phyloP scores from a whole-genome alignment of 2,113 vertebrate species.

The Phoxinus phoxinus region DNA sequence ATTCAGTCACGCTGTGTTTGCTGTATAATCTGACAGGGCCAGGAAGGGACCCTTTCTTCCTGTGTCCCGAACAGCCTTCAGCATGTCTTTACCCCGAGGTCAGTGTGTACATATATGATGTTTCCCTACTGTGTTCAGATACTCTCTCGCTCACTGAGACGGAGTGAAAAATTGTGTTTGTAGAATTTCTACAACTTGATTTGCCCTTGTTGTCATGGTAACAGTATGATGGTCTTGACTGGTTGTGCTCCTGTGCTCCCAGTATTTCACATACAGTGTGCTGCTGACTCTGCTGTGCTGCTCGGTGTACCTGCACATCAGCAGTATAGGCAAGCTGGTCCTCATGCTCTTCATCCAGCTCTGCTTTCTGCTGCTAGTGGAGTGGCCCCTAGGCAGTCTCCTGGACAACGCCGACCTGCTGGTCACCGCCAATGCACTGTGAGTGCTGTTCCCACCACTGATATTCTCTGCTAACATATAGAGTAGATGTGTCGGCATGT shows the following conservation, averaged over 20 bases:
- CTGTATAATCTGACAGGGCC: conserved; percentile 82
- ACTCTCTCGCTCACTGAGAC: background rate
- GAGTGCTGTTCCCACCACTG: conserved; percentile 68
- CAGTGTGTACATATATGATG: conserved; percentile 53
- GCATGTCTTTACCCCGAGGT: conserved; percentile 94
- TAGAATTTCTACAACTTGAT: conserved; percentile 1
- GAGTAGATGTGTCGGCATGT: background rate
- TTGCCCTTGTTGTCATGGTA: background rate
- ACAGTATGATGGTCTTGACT: background rate
- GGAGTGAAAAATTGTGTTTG: background rate
- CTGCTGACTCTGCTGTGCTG: conserved; percentile 94
- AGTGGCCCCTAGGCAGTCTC: conserved; percentile 87
- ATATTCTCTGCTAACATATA: background rate
- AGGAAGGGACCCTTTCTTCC: conserved; percentile 72
- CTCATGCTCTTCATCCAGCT: conserved; percentile 89
- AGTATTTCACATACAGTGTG: conserved; percentile 94
- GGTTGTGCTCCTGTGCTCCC: conserved; percentile 46
- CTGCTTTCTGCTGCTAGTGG: conserved; percentile 86
- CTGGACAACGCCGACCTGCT: conserved; percentile 94
- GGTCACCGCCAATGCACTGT: conserved; percentile 86
- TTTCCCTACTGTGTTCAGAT: conserved; percentile 37
- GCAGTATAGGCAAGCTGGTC: conserved; percentile 92
- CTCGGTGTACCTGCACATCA: conserved; percentile 97
- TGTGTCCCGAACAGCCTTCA: conserved; percentile 78
- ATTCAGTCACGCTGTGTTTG: conserved; percentile 80